phyloP scores from a whole-genome alignment of 2,888 invertebrate genomes.

The Campoplex nolae region DNA sequence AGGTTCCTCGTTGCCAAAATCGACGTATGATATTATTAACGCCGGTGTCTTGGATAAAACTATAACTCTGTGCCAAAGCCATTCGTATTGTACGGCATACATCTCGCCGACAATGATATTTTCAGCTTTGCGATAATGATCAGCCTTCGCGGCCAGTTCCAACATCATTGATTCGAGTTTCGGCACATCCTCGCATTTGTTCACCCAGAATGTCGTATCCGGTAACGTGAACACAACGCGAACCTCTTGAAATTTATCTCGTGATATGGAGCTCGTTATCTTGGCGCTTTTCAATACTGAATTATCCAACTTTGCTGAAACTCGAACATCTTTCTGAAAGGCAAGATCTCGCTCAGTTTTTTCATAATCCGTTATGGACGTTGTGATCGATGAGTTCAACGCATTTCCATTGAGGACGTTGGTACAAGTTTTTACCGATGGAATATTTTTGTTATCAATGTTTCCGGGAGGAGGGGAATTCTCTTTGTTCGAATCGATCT shows the following conservation, averaged over 20 bases:
- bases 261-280: conserved; percentile 58
- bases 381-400: background rate
- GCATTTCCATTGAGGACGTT: background rate
- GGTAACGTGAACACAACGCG: conserved; percentile 52
- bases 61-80: conserved; percentile 75
- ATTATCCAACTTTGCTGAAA: background rate
- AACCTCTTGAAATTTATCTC: conserved; percentile 71
- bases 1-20: conserved; percentile 74
- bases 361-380: conserved; percentile 9
- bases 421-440: background rate
- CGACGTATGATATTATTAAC: conserved; percentile 73
- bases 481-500: background rate
- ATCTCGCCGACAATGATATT: conserved; percentile 69
- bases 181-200: conserved; percentile 65
- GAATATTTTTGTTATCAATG: background rate
- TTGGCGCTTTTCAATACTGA: background rate
- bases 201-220: conserved; percentile 73
- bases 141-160: conserved; percentile 61
- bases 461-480: background rate
- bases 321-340: conserved; percentile 27
- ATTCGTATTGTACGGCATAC: conserved; percentile 71
- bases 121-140: conserved; percentile 1
- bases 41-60: conserved; percentile 72
- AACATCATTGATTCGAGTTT: conserved; percentile 68
- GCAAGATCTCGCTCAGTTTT: conserved; percentile 40